phyloP scores from a whole-genome alignment of 2,797 vertebrate species.

The Pogoniulus pusillus region DNA sequence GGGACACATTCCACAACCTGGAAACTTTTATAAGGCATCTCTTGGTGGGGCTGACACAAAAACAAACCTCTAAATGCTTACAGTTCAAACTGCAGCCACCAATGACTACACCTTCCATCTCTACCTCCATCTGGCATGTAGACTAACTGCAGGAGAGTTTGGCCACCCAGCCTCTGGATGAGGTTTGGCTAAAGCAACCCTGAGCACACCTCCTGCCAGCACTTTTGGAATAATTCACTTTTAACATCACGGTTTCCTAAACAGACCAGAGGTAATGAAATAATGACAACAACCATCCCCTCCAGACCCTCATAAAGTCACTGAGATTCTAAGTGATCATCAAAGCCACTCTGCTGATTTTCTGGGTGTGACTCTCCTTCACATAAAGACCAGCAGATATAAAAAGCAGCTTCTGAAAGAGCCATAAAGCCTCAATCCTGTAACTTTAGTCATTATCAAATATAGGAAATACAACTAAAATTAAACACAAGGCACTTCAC shows the following conservation, averaged over 20 bases:
- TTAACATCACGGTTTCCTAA: neutral
- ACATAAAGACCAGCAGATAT: neutral
- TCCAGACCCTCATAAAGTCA: neutral
- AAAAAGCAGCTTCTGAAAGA: neutral
- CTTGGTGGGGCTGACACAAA: neutral
- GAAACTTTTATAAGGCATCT: neutral
- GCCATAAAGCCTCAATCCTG: neutral
- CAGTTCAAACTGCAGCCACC: neutral
- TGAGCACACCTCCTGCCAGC: neutral
- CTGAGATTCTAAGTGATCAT: neutral
- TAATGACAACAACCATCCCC: neutral
- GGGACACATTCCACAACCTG: neutral
- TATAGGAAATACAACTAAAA: neutral
- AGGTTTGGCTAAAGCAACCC: no score
- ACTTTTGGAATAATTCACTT: no score
- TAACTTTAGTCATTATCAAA: neutral
- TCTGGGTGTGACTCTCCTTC: neutral
- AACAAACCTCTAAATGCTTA: neutral
- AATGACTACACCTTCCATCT: neutral
- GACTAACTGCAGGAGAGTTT: neutral
- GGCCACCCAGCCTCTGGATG: accelerated
- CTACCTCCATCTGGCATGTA: accelerated
- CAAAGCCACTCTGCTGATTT: neutral
- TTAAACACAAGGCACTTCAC: neutral
- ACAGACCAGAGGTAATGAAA: neutral